Base-by-base conservation (phyloP, 1,140 invertebrate genomes). In the Aethina tumida region DNA sequence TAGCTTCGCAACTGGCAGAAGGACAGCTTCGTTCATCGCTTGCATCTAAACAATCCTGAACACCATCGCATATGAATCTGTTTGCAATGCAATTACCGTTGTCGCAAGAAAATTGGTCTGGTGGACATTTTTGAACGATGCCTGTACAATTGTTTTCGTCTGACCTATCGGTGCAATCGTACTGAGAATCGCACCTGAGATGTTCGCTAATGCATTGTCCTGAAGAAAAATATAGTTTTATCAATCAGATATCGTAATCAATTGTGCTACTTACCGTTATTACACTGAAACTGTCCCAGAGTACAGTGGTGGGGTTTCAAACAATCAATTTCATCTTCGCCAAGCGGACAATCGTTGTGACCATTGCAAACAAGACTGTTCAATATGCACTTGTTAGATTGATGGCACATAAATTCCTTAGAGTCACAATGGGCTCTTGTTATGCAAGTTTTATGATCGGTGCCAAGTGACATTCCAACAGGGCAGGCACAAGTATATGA, bases 141-240 rank as follows among this genome's bases (percentile, higher is more conserved):
- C 15, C 52, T 14, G 55, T 47, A 49, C 73, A 89, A 27, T 74
- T 66, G 6, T 71, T 55, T 54, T 91, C 87, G 49, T 91, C 86
- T 1, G 78, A 82, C 19, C 70, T 70, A 54, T 88, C 84, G 3
- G 59, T 50, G 50, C 89, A 93, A 54, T 93, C 81, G 24, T 66
- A 67, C n/a, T 71, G 53, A 0, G 68, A 71, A 59, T 93, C 77
- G 56, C 89, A 93, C 52, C 25, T 24, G 22, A 24, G n/a, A 24
- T 24, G n/a, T 24, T 8, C 12, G n/a, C 22, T 24, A 24, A 24
- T 8, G 22, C 22, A 8, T 24, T 24, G 7, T 8, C 12, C 12
- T 24, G 7, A 24, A 12, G 7, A 8, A 8, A 24, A 8, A 24
- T 8, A 8, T 8, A 24, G 22, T 12, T 8, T 24, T 8, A 24